Conservation (phyloP, 2,113 vertebrate genomes). For the Casuarius casuarius region DNA sequence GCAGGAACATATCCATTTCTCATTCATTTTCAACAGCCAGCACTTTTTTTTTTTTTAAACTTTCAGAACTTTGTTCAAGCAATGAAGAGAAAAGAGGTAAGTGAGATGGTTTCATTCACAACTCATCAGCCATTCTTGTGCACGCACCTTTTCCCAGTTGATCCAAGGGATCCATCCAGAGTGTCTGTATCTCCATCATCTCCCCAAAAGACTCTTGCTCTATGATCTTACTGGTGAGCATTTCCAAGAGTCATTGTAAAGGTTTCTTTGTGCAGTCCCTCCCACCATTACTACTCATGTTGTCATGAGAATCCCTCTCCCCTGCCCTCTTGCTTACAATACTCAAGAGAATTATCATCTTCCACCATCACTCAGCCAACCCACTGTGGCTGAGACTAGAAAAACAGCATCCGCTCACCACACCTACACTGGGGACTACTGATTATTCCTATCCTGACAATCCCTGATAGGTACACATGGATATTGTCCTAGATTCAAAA, state of each 20-base stretch:
- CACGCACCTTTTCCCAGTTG: not conserved
- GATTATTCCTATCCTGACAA: not conserved
- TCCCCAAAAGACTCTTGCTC: not conserved
- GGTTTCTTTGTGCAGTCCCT: not conserved
- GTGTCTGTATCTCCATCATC: not conserved
- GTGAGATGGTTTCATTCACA: not conserved
- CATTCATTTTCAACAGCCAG: not conserved
- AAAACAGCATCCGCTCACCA: not conserved
- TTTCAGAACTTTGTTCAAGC: conserved; percentile 3
- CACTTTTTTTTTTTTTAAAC: not conserved
- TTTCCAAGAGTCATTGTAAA: not conserved
- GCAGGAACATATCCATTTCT: not conserved
- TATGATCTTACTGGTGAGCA: not conserved
- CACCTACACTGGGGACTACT: not conserved
- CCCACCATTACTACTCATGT: not conserved
- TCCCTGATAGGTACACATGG: not conserved
- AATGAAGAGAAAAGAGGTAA: not conserved
- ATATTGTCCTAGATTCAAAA: not conserved
- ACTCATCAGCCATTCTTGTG: not conserved
- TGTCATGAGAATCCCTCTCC: not conserved
- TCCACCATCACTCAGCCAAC: not conserved
- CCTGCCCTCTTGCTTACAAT: not conserved
- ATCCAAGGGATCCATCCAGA: not conserved
- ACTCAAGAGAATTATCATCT: not conserved
- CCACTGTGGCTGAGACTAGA: not conserved